These are phyloP conservation scores for Narcine bancroftii DNA, from an alignment of 2,113 vertebrate genomes.

Conservation along the genomic window DNA sequence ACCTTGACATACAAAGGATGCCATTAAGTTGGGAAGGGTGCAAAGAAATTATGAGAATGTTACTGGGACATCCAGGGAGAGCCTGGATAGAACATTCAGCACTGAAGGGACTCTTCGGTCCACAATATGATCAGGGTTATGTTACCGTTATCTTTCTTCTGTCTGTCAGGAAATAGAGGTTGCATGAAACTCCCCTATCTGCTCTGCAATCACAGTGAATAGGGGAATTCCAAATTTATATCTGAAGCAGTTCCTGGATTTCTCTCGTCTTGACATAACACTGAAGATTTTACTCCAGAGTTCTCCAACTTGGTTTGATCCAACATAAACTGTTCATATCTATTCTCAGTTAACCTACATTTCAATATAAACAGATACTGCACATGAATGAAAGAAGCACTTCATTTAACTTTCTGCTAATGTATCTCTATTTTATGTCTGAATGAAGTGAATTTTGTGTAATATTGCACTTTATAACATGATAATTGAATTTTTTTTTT, in stretches of 20 bases:
- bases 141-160: neutral
- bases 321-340: neutral
- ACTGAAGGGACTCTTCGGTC: too few species aligned
- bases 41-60: too few species aligned
- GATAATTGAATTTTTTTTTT: too few species aligned
- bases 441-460: too few species aligned
- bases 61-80: too few species aligned
- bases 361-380: neutral
- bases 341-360: neutral
- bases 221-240: neutral
- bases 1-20: too few species aligned
- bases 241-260: neutral
- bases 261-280: neutral
- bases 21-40: too few species aligned
- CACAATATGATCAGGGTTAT: neutral
- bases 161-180: neutral
- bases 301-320: neutral
- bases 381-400: too few species aligned
- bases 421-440: too few species aligned
- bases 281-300: neutral
- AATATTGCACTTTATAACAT: too few species aligned
- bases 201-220: neutral
- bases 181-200: neutral
- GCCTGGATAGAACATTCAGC: too few species aligned
- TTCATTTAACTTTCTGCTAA: too few species aligned